phyloP scores from a whole-genome alignment of 2,888 invertebrate genomes.

The Drosophila lutescens region DNA sequence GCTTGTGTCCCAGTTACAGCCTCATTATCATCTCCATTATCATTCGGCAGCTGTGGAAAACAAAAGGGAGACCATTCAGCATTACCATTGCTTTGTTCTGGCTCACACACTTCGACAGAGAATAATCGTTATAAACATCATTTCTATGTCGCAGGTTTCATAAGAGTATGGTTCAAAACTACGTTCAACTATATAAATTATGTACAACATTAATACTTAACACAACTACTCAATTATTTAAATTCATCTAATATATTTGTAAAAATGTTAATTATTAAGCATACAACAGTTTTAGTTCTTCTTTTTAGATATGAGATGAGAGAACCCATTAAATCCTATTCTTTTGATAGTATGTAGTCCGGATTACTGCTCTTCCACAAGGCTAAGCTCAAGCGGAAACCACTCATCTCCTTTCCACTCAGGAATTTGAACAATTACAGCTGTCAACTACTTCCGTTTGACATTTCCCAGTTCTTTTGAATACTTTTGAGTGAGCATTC shows the following conservation, averaged over 20 bases:
- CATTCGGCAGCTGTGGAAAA: conserved; percentile 40
- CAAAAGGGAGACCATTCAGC: conserved; percentile 19
- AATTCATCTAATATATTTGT: no score
- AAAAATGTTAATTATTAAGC: no score
- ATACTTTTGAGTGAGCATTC: conserved; percentile 15
- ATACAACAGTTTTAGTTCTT: no score
- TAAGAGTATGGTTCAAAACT: no score
- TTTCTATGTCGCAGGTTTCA: not conserved
- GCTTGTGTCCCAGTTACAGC: conserved; percentile 40
- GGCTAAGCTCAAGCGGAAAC: conserved; percentile 2
- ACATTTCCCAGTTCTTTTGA: conserved; percentile 35
- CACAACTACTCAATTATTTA: no score
- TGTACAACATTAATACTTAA: no score
- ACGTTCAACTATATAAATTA: no score
- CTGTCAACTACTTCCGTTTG: conserved; percentile 41
- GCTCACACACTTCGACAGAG: not conserved
- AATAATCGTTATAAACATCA: not conserved
- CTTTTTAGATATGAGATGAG: not conserved
- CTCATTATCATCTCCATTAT: conserved; percentile 38
- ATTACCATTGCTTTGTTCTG: conserved; percentile 31
- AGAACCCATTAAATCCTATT: not conserved
- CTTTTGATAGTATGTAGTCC: not conserved
- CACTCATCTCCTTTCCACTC: not conserved
- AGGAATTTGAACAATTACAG: conserved; percentile 3
- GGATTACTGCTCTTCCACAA: conserved; percentile 1